phyloP scores from a whole-genome alignment of 92 coral and sea anemone species.

The Meandrina meandrites region DNA sequence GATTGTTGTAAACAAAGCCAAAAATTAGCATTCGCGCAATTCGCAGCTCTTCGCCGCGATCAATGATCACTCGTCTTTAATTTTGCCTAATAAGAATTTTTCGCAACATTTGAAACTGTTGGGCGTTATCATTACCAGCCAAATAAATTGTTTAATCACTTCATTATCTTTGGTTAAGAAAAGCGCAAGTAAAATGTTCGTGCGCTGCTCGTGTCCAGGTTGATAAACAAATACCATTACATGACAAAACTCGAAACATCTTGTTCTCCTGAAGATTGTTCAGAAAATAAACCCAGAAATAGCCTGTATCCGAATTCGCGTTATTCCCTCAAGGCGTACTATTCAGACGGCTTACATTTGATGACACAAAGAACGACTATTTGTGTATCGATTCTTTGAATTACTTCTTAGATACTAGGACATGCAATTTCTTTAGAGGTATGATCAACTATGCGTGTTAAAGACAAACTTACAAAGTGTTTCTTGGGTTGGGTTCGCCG shows the following conservation, averaged over 20 bases:
- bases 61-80: neutral
- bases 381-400: neutral
- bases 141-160: neutral
- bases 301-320: neutral
- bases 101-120: neutral
- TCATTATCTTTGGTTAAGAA: neutral
- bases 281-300: neutral
- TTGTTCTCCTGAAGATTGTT: neutral
- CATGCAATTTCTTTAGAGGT: neutral
- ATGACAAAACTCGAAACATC: neutral
- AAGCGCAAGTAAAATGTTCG: neutral
- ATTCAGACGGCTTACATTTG: neutral
- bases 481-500: constrained; percentile 66
- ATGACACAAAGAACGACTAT: neutral
- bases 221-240: neutral
- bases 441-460: neutral
- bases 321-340: neutral
- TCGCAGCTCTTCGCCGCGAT: neutral
- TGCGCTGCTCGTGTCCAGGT: neutral
- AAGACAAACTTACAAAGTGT: constrained; percentile 62
- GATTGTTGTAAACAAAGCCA: neutral
- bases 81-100: too few relatives aligned
- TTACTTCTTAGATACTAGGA: neutral
- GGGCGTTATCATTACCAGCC: neutral
- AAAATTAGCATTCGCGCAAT: neutral